These are phyloP conservation scores for Nudaria mundana DNA, from an alignment of 2,888 invertebrate genomes.

Conservation along the genomic window DNA sequence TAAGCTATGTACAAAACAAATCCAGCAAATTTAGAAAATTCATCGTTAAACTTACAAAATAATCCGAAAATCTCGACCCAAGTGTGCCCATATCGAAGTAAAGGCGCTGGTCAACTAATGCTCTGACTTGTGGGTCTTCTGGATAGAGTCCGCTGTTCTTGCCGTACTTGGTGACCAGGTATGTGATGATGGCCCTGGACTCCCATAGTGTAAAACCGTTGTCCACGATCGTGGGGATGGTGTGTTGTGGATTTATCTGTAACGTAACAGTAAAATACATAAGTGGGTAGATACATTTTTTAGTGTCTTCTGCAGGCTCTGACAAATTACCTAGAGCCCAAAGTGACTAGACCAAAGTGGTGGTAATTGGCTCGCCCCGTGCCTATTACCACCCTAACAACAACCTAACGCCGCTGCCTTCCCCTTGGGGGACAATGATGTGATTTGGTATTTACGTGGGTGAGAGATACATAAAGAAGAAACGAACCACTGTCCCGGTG, in stretches of 20 bases:
- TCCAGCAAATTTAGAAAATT: background rate
- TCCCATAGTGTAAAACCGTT: constrained; percentile 91
- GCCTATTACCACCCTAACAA: too few relatives aligned
- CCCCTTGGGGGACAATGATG: too few relatives aligned
- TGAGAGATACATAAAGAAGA: too few relatives aligned
- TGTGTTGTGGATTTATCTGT: constrained; percentile 91
- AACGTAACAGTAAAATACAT: background rate
- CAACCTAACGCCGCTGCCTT: too few relatives aligned
- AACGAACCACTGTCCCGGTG: too few relatives aligned
- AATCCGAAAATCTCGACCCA: constrained; percentile 85
- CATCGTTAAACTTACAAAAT: constrained; percentile 82
- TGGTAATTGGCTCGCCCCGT: too few relatives aligned
- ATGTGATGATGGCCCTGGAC: constrained; percentile 90
- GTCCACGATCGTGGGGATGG: constrained; percentile 91
- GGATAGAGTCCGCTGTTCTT: constrained; percentile 89
- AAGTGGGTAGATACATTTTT: too few relatives aligned
- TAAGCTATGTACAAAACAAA: too few relatives aligned
- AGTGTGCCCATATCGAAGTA: constrained; percentile 91
- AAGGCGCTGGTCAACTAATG: constrained; percentile 88
- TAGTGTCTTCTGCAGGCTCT: too few relatives aligned
- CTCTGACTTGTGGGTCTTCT: constrained; percentile 88
- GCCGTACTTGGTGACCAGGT: constrained; percentile 90
- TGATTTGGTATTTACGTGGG: too few relatives aligned
- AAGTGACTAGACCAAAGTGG: too few relatives aligned
- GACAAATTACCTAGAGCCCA: too few relatives aligned